Conservation (phyloP, 2,113 vertebrate species). For the Setophaga petechia region DNA sequence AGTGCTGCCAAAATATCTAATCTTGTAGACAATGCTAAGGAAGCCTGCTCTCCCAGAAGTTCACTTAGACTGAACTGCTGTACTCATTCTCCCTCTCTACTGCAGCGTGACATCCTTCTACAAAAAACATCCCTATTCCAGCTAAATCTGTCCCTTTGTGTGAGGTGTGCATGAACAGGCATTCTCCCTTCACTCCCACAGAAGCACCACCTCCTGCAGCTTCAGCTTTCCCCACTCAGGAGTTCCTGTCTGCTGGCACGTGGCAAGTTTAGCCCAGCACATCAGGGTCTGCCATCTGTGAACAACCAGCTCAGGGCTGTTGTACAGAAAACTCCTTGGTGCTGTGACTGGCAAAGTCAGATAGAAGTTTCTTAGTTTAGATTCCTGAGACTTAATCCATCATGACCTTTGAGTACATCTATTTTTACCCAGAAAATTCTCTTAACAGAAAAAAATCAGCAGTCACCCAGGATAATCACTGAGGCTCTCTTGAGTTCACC, state of each 20-base stretch:
- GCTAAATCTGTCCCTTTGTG: neutral
- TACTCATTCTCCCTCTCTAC: neutral
- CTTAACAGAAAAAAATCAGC: neutral
- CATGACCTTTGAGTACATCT: neutral
- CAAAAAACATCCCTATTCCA: neutral
- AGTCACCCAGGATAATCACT: neutral
- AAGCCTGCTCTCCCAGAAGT: neutral
- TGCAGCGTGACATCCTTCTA: neutral
- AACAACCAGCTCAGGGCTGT: neutral
- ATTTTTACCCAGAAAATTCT: constrained; percentile 9
- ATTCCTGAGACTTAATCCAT: constrained; percentile 14
- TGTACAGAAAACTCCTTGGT: neutral
- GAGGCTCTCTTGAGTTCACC: neutral
- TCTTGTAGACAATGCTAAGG: neutral
- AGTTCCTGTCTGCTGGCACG: neutral
- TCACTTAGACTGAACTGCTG: neutral
- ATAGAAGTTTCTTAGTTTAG: constrained; percentile 4
- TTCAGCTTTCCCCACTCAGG: neutral
- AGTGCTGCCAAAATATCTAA: neutral
- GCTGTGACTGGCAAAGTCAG: constrained; percentile 1
- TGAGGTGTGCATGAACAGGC: neutral
- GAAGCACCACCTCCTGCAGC: neutral
- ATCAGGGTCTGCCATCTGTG: neutral
- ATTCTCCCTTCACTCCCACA: neutral
- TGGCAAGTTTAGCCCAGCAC: neutral